A percentile compares a stretch with the other conserved stretches of the same genome.
Evolutionary conservation across 2,797 vertebrate species (phyloP).

Genomic region (Echeneis naucrates): DNA sequence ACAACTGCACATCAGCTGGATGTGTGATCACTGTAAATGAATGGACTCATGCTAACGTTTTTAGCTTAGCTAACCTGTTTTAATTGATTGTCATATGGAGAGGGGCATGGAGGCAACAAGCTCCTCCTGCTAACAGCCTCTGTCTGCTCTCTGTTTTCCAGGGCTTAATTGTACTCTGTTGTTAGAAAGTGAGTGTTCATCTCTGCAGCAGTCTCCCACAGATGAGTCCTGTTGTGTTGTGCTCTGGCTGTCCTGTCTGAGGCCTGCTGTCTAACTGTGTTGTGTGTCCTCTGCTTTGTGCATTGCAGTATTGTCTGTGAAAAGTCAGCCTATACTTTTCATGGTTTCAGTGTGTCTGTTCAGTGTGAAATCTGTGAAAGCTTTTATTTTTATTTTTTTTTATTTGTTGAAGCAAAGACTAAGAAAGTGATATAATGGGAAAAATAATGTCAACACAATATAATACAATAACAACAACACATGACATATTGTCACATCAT

Average conservation of each 20-base stretch:
- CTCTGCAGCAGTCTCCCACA: conserved; percentile 62
- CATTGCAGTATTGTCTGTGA: conserved; percentile 50
- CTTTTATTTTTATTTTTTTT: conserved; percentile 1
- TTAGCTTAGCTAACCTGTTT: background rate
- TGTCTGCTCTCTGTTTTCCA: conserved; percentile 90
- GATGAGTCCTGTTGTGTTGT: conserved; percentile 51
- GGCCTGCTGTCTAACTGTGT: conserved; percentile 25
- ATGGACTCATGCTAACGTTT: background rate
- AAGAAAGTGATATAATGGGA: no score
- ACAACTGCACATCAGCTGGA: conserved; percentile 4
- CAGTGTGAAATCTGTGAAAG: conserved; percentile 13
- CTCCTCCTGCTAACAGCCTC: conserved; percentile 65
- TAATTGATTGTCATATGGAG: conserved; percentile 20
- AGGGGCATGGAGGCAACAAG: background rate
- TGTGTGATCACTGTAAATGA: background rate
- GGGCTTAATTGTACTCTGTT: conserved; percentile 95
- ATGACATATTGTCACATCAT: no score
- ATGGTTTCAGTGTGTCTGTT: conserved; percentile 30
- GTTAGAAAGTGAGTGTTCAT: conserved; percentile 93
- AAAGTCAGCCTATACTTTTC: conserved; percentile 16
- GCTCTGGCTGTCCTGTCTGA: conserved; percentile 32
- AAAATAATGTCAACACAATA: no score
- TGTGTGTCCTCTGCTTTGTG: conserved; percentile 45
- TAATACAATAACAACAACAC: no score
- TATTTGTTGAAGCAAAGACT: background rate